phyloP scores from a whole-genome alignment of 2,113 vertebrate genomes.

The Odocoileus virginianus region DNA sequence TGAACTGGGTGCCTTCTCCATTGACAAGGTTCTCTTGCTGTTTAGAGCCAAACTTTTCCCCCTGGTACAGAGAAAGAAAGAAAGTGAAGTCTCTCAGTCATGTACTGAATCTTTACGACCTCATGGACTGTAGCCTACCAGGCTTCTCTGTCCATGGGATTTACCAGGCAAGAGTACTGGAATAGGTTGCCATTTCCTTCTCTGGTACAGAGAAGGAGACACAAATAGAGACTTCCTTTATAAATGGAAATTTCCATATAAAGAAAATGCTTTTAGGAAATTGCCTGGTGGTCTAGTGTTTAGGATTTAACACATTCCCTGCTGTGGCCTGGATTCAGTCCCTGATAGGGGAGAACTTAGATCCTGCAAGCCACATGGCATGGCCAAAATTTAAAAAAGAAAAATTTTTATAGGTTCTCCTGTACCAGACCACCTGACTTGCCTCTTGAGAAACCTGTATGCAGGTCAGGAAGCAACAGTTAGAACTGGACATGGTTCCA shows the following conservation, averaged over 20 bases:
- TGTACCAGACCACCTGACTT: no score
- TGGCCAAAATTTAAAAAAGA: neutral
- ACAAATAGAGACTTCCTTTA: neutral
- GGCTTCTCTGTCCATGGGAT: neutral
- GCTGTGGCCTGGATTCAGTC: neutral
- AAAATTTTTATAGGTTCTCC: neutral
- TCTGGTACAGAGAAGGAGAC: neutral
- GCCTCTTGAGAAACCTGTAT: no score
- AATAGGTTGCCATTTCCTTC: neutral
- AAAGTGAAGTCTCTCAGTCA: neutral
- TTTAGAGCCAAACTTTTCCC: neutral
- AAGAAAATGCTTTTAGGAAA: neutral
- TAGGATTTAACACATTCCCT: neutral
- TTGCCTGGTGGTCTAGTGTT: neutral
- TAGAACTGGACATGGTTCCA: no score
- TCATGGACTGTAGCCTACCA: neutral
- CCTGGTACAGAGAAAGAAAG: neutral
- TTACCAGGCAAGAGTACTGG: neutral
- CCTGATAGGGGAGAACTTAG: neutral
- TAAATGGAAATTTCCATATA: neutral
- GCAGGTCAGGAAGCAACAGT: no score
- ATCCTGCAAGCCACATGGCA: neutral
- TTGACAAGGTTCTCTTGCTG: neutral
- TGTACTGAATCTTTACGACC: neutral
- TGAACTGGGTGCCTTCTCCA: neutral